Conservation (phyloP, 2,113 vertebrate genomes). For the Gasterosteus nipponicus region DNA sequence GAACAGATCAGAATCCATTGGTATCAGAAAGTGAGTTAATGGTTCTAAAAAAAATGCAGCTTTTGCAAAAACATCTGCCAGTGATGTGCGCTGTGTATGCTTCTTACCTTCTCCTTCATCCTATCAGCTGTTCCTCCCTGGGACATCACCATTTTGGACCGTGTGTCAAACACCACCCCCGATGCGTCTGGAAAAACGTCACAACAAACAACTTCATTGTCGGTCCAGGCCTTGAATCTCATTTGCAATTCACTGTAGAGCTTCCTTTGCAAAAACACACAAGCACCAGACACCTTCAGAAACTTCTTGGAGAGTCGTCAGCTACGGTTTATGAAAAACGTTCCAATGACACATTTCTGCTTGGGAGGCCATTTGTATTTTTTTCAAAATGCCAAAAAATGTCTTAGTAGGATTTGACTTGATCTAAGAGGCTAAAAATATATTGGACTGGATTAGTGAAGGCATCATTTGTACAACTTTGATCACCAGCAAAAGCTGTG, state of each 20-base stretch:
- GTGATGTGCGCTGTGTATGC: background rate
- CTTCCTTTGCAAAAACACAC: constrained; percentile 76
- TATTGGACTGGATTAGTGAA: background rate
- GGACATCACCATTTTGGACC: constrained; percentile 94
- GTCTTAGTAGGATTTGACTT: background rate
- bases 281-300: constrained; percentile 1
- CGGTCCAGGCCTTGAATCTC: background rate
- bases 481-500: background rate
- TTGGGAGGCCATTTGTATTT: background rate
- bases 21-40: background rate
- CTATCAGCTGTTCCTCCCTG: constrained; percentile 93
- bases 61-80: background rate
- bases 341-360: background rate
- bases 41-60: background rate
- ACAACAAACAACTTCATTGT: constrained; percentile 26
- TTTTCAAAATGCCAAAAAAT: background rate
- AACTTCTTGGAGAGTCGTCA: background rate
- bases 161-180: constrained; percentile 94
- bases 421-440: background rate
- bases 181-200: constrained; percentile 83
- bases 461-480: background rate
- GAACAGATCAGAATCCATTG: constrained; percentile 1
- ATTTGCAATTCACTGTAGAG: constrained; percentile 64
- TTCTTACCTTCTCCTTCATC: constrained; percentile 96
- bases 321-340: background rate